Evolutionary conservation across 2,888 invertebrate genomes (phyloP), one percentile per base, ranked within the genome.

Genomic region (Amblyteles armatorius): DNA sequence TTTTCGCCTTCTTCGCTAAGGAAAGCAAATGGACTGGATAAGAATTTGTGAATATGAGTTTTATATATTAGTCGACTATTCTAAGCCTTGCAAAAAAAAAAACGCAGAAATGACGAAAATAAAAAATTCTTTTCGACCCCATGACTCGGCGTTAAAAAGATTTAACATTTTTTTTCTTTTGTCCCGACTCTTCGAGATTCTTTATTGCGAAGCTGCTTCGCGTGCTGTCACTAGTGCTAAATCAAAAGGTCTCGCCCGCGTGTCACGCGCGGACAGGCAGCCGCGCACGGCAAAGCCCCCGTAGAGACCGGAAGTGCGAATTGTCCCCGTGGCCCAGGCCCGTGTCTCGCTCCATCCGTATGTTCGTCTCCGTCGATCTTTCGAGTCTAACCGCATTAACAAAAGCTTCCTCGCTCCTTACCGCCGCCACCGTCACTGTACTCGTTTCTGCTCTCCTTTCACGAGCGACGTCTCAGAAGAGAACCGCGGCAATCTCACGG

Each of bases 401-500:
- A 65, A 76, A 65, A 76, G 63, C 33, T 9, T 50, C 22, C 57
- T 36, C 33, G 50, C 60, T 73, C 60, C 73, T 13, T 73, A 29
- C 65, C 73, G 60, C 74, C 57, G 72, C 26, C 76, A 52, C 73
- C 16, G 52, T 74, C 82, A 82, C 69, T 68, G 71, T 83, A 79
- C 72, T 82, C 67, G 73, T 67, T 77, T 40, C 65, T 79, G 77
- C 81, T 86, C 78, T 74, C 79, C 79, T 82, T 87, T 87, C 82
- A 87, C 71, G 44, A 48, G 44, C 44, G 71, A 71, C 50, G 40
- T 68, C 68, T 68, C 48, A 29, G 48, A 44, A 48, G 19, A 67
- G 74, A 86, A 67, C 69, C 67, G 50, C 68, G 82, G 77, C 87
- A 89, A 89, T 90, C 87, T 87, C 82, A 84, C 87, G 88, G 88